Evolutionary conservation across 2,888 invertebrate genomes (phyloP).

Genomic region (Tortrix viridana): DNA sequence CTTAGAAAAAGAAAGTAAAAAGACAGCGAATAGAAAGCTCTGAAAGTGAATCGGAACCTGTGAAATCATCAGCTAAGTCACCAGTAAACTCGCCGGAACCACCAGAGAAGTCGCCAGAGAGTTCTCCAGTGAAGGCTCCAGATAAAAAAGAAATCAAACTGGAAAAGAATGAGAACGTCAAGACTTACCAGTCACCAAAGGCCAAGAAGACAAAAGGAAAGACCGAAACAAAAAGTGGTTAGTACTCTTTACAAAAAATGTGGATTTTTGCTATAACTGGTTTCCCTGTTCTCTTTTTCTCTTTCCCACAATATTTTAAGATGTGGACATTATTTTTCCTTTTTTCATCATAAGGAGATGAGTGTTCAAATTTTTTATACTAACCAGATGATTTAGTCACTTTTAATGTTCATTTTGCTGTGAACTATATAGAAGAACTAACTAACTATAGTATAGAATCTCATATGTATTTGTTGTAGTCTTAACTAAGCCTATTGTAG

Average conservation of each 20-base stretch:
- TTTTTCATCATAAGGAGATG: too few species aligned
- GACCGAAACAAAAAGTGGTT: conserved; percentile 24
- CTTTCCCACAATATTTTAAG: too few species aligned
- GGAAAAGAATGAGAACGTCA: conserved; percentile 53
- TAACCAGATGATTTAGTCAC: too few species aligned
- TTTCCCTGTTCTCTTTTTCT: too few species aligned
- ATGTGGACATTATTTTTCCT: too few species aligned
- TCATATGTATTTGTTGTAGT: too few species aligned
- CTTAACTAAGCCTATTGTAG: too few species aligned
- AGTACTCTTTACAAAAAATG: not conserved
- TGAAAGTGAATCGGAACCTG: conserved; percentile 60
- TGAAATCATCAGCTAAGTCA: conserved; percentile 36
- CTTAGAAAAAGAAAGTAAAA: conserved; percentile 66
- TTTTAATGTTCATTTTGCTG: too few species aligned
- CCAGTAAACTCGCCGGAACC: conserved; percentile 16
- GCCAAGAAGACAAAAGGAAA: conserved; percentile 52
- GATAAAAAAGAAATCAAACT: conserved; percentile 50
- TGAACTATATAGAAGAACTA: too few species aligned
- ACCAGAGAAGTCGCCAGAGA: conserved; percentile 31
- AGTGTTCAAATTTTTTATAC: too few species aligned
- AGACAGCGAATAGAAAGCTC: conserved; percentile 72
- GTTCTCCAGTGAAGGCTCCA: conserved; percentile 35
- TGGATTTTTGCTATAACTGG: too few species aligned
- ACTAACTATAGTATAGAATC: too few species aligned
- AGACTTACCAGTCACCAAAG: conserved; percentile 65